These are phyloP conservation scores for Sebastes steindachneri DNA, from an alignment of 2,797 vertebrate species.

Conservation along the genomic window DNA sequence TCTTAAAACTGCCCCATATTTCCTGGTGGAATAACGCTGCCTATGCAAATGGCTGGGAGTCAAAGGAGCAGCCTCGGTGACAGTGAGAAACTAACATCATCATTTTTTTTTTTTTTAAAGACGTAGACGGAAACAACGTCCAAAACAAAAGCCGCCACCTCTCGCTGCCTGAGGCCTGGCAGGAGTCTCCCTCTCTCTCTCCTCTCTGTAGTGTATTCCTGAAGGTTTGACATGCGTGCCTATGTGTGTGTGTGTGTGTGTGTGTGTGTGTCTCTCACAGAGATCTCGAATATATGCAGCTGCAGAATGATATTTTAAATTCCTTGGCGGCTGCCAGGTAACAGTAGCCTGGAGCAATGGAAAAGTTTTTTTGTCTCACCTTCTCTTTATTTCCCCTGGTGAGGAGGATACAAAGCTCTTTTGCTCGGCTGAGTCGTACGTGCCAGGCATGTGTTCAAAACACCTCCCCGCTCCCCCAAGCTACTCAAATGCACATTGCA, in stretches of 20 bases:
- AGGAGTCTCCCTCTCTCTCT: slow-evolving; percentile 32
- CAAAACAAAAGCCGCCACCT: slow-evolving; percentile 73
- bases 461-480: slow-evolving; percentile 44
- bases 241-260: slow-evolving; percentile 2
- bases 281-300: slow-evolving; percentile 74
- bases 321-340: slow-evolving; percentile 80
- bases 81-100: slow-evolving; percentile 79
- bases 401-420: slow-evolving; percentile 80
- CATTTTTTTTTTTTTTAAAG: slow-evolving; percentile 68
- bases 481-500: slow-evolving; percentile 62
- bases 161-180: slow-evolving; percentile 51
- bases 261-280: slow-evolving; percentile 39
- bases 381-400: slow-evolving; percentile 85
- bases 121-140: slow-evolving; percentile 59
- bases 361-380: slow-evolving; percentile 82
- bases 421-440: slow-evolving; percentile 78
- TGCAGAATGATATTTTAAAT: slow-evolving; percentile 82
- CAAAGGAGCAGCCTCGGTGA: slow-evolving; percentile 72
- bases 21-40: slow-evolving; percentile 74
- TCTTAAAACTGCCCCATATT: slow-evolving; percentile 87
- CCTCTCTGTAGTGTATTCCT: slow-evolving; percentile 50
- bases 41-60: slow-evolving; percentile 82
- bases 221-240: slow-evolving; percentile 54
- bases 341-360: slow-evolving; percentile 81
- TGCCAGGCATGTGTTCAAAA: slow-evolving; percentile 79